These are phyloP conservation scores for Parasteatoda tepidariorum DNA, from an alignment of 1,140 invertebrate genomes.

Conservation along the genomic window DNA sequence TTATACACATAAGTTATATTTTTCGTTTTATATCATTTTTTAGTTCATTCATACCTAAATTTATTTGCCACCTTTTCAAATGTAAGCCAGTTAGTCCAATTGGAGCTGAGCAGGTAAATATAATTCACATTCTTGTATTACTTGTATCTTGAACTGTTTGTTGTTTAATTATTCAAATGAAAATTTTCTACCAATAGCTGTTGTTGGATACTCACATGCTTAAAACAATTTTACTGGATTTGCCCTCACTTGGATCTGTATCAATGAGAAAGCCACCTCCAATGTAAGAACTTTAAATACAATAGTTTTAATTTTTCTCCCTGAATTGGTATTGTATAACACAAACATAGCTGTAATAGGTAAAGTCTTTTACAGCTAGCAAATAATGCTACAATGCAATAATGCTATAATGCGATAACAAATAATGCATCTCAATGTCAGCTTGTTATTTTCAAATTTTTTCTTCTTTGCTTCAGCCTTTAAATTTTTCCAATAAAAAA, in stretches of 20 bases:
- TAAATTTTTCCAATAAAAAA: no score
- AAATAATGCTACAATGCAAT: no score
- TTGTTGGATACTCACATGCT: conserved; percentile 96
- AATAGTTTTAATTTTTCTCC: no score
- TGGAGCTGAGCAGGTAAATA: conserved; percentile 87
- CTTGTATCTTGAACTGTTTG: background rate
- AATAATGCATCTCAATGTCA: no score
- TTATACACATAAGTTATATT: no score
- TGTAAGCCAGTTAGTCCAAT: conserved; percentile 91
- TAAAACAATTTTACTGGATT: conserved; percentile 94
- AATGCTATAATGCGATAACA: background rate
- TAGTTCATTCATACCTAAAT: conserved; percentile 95
- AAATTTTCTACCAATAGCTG: conserved; percentile 71
- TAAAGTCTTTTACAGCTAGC: no score
- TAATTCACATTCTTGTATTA: background rate
- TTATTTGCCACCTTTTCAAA: conserved; percentile 91
- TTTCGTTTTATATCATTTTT: conserved; percentile 64
- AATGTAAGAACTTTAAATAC: conserved; percentile 70
- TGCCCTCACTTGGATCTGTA: conserved; percentile 92
- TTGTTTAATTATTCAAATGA: background rate
- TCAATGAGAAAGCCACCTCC: conserved; percentile 87
- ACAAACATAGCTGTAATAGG: no score
- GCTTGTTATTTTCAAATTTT: no score
- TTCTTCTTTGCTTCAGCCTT: no score
- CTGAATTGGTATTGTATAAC: no score